phyloP scores from a whole-genome alignment of 53 echinoderm and acorn worm species.

The Henricia sp. region DNA sequence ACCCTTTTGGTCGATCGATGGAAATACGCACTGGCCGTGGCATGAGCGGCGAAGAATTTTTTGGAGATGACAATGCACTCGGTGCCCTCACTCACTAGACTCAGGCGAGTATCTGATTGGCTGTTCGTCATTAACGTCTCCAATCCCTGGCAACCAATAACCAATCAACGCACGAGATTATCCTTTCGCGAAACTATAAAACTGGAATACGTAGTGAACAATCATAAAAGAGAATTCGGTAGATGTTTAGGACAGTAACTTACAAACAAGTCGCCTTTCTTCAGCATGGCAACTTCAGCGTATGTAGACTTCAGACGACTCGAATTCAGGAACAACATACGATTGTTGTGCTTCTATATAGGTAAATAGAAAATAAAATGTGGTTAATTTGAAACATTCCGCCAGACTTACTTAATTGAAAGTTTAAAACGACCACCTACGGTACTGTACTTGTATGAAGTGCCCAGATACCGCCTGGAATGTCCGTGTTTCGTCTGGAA shows the following conservation, averaged over 20 bases:
- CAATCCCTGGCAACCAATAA: slow-evolving; percentile 55
- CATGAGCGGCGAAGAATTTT: slow-evolving; percentile 82
- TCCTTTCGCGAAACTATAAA: no score
- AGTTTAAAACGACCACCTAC: no score
- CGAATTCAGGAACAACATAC: slow-evolving; percentile 15
- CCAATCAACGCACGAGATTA: not conserved
- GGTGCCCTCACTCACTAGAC: slow-evolving; percentile 90
- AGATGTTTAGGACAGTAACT: slow-evolving; percentile 19
- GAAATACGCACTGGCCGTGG: slow-evolving; percentile 71
- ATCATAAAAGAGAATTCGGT: not conserved
- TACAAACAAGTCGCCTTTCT: slow-evolving; percentile 68
- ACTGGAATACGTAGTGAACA: not conserved
- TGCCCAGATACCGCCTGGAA: no score
- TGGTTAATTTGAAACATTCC: no score
- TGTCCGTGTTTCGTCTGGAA: no score
- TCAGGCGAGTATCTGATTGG: slow-evolving; percentile 75
- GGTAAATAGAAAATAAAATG: not conserved
- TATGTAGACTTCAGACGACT: slow-evolving; percentile 46
- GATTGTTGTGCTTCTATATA: slow-evolving; percentile 34
- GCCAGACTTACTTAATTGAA: no score
- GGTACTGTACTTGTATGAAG: no score
- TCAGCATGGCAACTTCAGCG: slow-evolving; percentile 65
- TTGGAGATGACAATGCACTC: slow-evolving; percentile 88
- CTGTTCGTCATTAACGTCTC: slow-evolving; percentile 52
- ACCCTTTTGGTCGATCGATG: slow-evolving; percentile 84